Base-by-base conservation (phyloP, 2,888 invertebrate species). In the Drosophila birchii region DNA sequence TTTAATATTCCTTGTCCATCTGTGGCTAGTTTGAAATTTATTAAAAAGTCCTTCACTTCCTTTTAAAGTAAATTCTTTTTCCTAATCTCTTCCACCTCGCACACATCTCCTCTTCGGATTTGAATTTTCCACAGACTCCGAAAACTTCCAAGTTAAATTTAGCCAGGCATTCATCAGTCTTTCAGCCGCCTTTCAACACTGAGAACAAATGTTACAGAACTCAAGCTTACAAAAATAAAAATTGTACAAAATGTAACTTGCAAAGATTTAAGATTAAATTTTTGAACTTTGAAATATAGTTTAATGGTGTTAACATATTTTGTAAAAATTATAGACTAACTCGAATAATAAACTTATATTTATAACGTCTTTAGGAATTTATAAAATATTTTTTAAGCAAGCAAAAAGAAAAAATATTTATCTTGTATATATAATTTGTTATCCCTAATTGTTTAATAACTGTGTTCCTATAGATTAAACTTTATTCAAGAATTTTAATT, bases 81-180 rank as follows among this genome's bases (percentile, higher is more conserved):
- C 63, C 63, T 23, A 43, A 64, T 51, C 64, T 61, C n/a, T 63
- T 61, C 41, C 41, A 49, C 62, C 39, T 36, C 49, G 39, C 49
- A 29, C 39, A 49, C 62, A 49, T 63, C 63, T 20, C 34, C 16
- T 8, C 34, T 43, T 57, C 8, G 36, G 26, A 44, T 58, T 36
- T 16, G 23, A 62, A 26, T 43, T 43, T 62, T 47, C 47, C 34
- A 16, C 39, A 49, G 26, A 36, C 47, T 62, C 34, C n/a, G 7
- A 63, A 64, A 64, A 64, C 41, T 64, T 64, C 20, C 41, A 49
- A 62, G 34, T 62, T 62, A 62, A 62, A 64, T 64, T 64, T 64
- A 36, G 64, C 43, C 43, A 34, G 62, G 49, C 64, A 63, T 64
- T 51, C 63, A 63, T 62, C 64, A 64, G 63, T 29, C 34, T 63